Base-by-base conservation (phyloP, 2,113 vertebrate genomes). In the Microcebus tavaratra region DNA sequence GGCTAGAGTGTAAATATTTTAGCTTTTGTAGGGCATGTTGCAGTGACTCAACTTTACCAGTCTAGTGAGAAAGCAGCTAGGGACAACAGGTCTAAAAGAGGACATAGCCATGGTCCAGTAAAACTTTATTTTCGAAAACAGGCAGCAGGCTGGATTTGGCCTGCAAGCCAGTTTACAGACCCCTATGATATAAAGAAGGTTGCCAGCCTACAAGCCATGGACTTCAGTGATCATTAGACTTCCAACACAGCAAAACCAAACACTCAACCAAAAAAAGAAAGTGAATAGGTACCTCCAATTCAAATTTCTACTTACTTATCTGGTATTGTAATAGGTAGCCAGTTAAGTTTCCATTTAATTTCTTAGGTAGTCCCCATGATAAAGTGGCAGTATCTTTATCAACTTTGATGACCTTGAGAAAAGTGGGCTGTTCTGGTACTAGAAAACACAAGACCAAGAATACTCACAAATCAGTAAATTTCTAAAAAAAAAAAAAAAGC, bases 271-370 rank as follows among this genome's bases (percentile, higher is more conserved):
- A 70, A 92, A 84, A 21, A 12, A 21, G 8, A 80, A 14, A 2
- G 2, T 11, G 27, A 21, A 34, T 8, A 87, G 3, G 3, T 29
- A 11, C 13, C 7, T 21, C 18, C n/a, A 59, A 27, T 23, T 61
- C 57, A 59, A 85, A 8, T 3, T 18, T 95, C 48, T 68, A 99
- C 99, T 21, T 99, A 99, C 99, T 99, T 91, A 99, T 99, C 98
- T 99, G 99, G 93, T 99, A 99, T 70, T 99, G 99, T 31, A 99
- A 98, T 59, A 99, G 50, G 93, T 99, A 99, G 78, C 99, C 98
- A 0, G 98, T 99, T 57, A 99, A 98, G 97, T 99, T 98, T 76
- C 99, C 99, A n/a, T 99, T 99, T 48, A 99, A 96, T 83, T 99
- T 99, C 90, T 98, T 92, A 5, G 99, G 99, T 20, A 99, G 98